Evolutionary conservation across 2,888 invertebrate species (phyloP).

Genomic region (Philaethria dido): DNA sequence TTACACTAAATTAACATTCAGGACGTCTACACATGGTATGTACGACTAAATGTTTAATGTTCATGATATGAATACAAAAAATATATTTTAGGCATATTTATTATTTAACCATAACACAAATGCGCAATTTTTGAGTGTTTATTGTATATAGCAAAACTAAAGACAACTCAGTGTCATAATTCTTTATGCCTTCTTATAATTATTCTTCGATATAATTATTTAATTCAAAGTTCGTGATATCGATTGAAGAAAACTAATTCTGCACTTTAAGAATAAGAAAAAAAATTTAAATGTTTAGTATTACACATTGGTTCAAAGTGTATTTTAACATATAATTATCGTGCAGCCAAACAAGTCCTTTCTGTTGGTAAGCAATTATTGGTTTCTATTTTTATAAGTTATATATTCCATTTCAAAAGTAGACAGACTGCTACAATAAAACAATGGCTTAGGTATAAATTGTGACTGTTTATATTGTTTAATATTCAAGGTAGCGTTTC

Average conservation of each 20-base stretch:
- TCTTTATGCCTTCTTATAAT: too few species aligned
- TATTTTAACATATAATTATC: not conserved
- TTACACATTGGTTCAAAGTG: too few species aligned
- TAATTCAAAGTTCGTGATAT: too few species aligned
- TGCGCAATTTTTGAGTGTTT: too few species aligned
- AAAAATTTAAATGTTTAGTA: too few species aligned
- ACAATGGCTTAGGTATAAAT: not conserved
- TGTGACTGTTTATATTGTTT: not conserved
- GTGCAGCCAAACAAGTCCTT: not conserved
- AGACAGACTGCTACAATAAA: not conserved
- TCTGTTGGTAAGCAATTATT: not conserved
- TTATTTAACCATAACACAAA: too few species aligned
- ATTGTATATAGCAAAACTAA: too few species aligned
- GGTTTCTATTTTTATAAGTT: not conserved
- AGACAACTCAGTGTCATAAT: too few species aligned
- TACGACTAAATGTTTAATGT: not conserved
- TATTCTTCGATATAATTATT: too few species aligned
- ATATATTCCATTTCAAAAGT: not conserved
- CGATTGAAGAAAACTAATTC: too few species aligned
- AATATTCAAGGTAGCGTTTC: not conserved
- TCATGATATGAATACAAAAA: slow-evolving; percentile 2
- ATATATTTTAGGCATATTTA: too few species aligned
- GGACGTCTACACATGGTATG: not conserved
- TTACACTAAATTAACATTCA: not conserved
- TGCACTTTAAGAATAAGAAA: too few species aligned